Percentiles rank a stretch among this genome's conserved stretches.
phyloP scores from a whole-genome alignment of 2,797 vertebrate species.

The Coreius guichenoti region DNA sequence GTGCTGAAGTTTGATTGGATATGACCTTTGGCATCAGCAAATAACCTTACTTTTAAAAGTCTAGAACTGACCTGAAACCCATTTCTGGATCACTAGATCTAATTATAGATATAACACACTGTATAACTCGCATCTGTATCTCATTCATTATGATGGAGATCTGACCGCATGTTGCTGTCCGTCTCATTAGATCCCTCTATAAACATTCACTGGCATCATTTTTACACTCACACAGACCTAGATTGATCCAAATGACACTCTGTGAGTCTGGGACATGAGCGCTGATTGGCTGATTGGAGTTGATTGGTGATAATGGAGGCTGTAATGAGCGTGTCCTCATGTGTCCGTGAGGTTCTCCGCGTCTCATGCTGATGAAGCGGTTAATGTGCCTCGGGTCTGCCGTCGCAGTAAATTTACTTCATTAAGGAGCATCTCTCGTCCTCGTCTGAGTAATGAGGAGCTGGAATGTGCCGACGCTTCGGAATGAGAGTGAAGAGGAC shows the following conservation, averaged over 20 bases:
- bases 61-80: too few species aligned
- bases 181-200: not conserved
- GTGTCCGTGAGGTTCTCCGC: not conserved
- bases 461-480: conserved; percentile 3
- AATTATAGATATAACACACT: too few species aligned
- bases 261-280: not conserved
- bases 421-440: conserved; percentile 33
- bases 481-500: not conserved
- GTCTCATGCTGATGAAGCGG: conserved; percentile 14
- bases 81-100: too few species aligned
- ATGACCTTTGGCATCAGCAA: too few species aligned
- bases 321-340: conserved; percentile 25
- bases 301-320: conserved; percentile 35
- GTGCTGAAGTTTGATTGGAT: too few species aligned
- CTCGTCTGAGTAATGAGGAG: not conserved
- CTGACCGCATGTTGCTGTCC: too few species aligned
- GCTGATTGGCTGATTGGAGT: conserved; percentile 15
- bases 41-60: too few species aligned
- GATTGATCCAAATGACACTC: not conserved
- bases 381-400: conserved; percentile 5
- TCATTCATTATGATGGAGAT: too few species aligned
- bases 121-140: not conserved
- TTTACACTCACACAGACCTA: accelerated
- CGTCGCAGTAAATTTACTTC: not conserved
- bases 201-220: not conserved